Percentiles rank a stretch among this genome's conserved stretches.
These are phyloP conservation scores for Drosophila paranaensis DNA, from an alignment of 2,888 invertebrate species.

Conservation along the genomic window DNA sequence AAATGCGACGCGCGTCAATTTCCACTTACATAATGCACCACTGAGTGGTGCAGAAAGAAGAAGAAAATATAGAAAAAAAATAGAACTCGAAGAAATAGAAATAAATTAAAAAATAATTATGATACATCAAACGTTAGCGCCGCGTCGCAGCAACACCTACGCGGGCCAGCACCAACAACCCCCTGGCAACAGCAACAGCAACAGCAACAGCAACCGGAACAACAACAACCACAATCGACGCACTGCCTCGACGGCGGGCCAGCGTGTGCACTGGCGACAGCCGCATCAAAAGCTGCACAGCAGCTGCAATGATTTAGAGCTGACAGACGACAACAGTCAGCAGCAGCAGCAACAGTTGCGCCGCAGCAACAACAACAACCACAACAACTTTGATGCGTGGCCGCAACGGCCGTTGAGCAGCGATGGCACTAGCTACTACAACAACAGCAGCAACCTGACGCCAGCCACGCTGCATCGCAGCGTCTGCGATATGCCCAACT, in stretches of 20 bases:
- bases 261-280: constrained; percentile 51
- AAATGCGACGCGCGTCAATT: constrained; percentile 50
- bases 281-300: constrained; percentile 68
- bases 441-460: constrained; percentile 22
- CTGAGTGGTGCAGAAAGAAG: constrained; percentile 37
- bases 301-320: constrained; percentile 75
- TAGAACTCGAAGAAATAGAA: not conserved
- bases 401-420: constrained; percentile 61
- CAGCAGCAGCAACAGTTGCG: constrained; percentile 33
- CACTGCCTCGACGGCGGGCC: constrained; percentile 16
- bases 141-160: constrained; percentile 66
- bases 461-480: constrained; percentile 52
- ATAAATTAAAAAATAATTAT: constrained; percentile 34
- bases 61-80: not conserved
- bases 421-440: constrained; percentile 42
- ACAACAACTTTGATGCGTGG: constrained; percentile 27
- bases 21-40: constrained; percentile 60
- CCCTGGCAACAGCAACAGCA: constrained; percentile 62
- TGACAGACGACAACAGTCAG: constrained; percentile 49
- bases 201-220: constrained; percentile 48
- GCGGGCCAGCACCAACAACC: constrained; percentile 51
- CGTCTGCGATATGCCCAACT: constrained; percentile 82
- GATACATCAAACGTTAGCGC: constrained; percentile 74
- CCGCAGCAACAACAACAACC: constrained; percentile 20
- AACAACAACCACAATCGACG: constrained; percentile 28